phyloP scores from a whole-genome alignment of 2,797 vertebrate species.

The Miichthys miiuy region DNA sequence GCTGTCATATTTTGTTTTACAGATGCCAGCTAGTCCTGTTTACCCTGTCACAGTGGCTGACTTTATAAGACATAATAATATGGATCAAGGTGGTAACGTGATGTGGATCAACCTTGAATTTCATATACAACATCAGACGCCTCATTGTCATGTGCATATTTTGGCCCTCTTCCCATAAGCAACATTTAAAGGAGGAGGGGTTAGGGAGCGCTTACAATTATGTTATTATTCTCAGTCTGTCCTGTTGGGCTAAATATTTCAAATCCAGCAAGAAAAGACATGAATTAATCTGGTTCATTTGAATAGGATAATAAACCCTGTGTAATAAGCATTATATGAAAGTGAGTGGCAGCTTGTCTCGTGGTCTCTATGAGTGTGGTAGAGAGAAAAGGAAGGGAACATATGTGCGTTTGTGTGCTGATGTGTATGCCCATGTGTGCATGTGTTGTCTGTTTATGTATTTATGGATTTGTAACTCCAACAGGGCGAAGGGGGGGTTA shows the following conservation, averaged over 20 bases:
- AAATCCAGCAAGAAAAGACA: conserved; percentile 70
- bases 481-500: conserved; percentile 28
- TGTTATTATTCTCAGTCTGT: conserved; percentile 67
- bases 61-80: conserved; percentile 25
- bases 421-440: conserved; percentile 55
- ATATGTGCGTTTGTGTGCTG: conserved; percentile 51
- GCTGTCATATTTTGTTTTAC: conserved; percentile 15
- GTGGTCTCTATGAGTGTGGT: conserved; percentile 59
- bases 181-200: conserved; percentile 46
- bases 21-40: conserved; percentile 25
- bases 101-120: conserved; percentile 44
- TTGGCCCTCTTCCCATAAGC: conserved; percentile 17
- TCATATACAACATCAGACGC: conserved; percentile 31
- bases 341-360: conserved; percentile 72
- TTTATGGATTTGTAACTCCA: conserved; percentile 63
- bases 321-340: conserved; percentile 67
- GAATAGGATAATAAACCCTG: conserved; percentile 71
- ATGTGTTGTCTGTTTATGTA: conserved; percentile 53
- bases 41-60: conserved; percentile 9
- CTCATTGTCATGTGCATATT: conserved; percentile 38
- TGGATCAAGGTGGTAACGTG: conserved; percentile 28
- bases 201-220: conserved; percentile 63
- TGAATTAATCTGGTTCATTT: conserved; percentile 75
- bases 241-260: conserved; percentile 73
- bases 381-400: conserved; percentile 37